phyloP scores from a whole-genome alignment of 37 sponge, comb jelly and placozoan genomes.

The Cliona cf. orientalis region DNA sequence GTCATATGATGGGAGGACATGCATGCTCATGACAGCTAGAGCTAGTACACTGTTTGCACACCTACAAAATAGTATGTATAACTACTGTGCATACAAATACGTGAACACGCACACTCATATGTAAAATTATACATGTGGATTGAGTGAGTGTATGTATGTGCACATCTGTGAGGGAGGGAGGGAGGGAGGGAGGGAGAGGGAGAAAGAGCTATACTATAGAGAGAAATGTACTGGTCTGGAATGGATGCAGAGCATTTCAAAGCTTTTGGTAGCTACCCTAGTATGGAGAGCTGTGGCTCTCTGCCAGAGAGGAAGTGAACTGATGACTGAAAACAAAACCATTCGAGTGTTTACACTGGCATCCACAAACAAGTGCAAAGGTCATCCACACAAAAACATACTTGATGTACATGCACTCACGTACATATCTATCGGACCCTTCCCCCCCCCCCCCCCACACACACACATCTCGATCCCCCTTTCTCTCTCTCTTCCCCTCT shows the following conservation, averaged over 20 bases:
- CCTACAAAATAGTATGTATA: too few species aligned
- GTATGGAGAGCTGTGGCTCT: neutral
- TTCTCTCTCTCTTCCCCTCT: too few species aligned
- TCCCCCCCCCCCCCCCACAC: slow-evolving; percentile 4
- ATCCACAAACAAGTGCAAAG: neutral
- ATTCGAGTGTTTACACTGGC: neutral
- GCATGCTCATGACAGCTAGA: too few species aligned
- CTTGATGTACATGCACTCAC: neutral
- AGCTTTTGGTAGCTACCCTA: neutral
- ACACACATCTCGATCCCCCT: too few species aligned
- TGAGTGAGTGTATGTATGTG: neutral
- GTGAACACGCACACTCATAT: slow-evolving; percentile 4
- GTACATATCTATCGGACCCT: too few species aligned
- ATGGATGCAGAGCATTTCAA: neutral
- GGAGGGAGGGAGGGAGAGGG: neutral
- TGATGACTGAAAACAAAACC: too few species aligned
- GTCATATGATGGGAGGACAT: too few species aligned
- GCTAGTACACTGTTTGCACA: too few species aligned
- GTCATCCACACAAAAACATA: slow-evolving; percentile 10
- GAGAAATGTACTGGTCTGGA: neutral
- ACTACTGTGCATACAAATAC: neutral
- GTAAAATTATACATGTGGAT: neutral
- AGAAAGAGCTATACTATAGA: neutral
- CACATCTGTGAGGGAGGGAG: neutral
- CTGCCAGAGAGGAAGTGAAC: too few species aligned